phyloP scores from a whole-genome alignment of 2,888 invertebrate genomes.

The Ornithoptera alexandrae region DNA sequence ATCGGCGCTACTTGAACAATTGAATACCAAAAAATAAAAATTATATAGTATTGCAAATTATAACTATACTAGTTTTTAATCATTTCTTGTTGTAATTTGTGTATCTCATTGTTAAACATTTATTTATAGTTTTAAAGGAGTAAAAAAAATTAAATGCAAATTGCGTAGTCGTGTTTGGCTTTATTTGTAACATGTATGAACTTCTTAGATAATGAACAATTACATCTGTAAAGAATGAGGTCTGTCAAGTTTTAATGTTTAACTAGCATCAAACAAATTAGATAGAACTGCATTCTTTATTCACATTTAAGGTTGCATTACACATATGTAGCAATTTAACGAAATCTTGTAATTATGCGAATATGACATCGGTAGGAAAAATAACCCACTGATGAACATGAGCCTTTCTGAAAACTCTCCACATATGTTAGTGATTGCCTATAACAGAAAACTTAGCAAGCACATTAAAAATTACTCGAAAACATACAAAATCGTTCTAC shows the following conservation, averaged over 20 bases:
- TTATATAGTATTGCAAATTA: slow-evolving; percentile 19
- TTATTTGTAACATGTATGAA: slow-evolving; percentile 15
- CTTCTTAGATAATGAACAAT: slow-evolving; percentile 5
- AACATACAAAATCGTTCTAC: not conserved
- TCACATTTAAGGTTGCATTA: not conserved
- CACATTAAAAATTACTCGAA: not conserved
- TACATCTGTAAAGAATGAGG: not conserved
- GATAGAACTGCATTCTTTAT: too few relatives aligned
- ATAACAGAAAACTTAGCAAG: not conserved
- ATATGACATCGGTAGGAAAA: too few relatives aligned
- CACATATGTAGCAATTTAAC: not conserved
- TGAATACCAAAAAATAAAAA: slow-evolving; percentile 51
- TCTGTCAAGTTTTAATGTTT: not conserved
- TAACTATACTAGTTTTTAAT: too few relatives aligned
- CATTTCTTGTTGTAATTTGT: not conserved
- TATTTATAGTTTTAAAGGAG: not conserved
- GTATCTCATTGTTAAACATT: not conserved
- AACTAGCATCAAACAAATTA: not conserved
- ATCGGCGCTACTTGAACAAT: slow-evolving; percentile 53
- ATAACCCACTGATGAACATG: too few relatives aligned
- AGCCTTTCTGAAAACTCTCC: too few relatives aligned
- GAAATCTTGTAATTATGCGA: too few relatives aligned
- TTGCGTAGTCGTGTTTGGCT: slow-evolving; percentile 9
- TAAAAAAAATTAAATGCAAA: slow-evolving; percentile 6
- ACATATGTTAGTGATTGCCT: not conserved